These are phyloP conservation scores for Saccostrea glomerata DNA, from an alignment of 1,140 invertebrate genomes.

Conservation along the genomic window DNA sequence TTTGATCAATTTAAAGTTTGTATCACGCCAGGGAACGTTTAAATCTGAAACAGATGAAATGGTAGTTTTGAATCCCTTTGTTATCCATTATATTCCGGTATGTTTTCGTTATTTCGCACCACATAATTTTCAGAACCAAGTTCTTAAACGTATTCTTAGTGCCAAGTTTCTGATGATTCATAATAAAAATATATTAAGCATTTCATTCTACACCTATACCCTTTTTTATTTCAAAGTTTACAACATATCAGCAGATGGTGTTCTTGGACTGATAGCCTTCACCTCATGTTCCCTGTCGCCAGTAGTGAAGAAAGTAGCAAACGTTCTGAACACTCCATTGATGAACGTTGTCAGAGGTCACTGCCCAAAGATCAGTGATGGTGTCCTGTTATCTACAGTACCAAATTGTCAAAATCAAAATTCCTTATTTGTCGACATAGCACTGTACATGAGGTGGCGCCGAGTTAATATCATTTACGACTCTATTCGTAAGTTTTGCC, in stretches of 20 bases:
- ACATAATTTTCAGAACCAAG: too few relatives aligned
- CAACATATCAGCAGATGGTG: not conserved
- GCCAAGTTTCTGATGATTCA: too few relatives aligned
- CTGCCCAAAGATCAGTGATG: not conserved
- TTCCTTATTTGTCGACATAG: not conserved
- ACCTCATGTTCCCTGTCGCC: not conserved
- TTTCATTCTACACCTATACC: too few relatives aligned
- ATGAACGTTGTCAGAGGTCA: not conserved
- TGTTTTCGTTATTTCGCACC: too few relatives aligned
- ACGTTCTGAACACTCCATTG: not conserved
- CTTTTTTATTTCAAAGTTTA: not conserved
- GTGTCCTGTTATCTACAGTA: not conserved
- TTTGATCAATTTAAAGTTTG: too few relatives aligned
- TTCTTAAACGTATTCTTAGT: too few relatives aligned
- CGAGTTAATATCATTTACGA: not conserved
- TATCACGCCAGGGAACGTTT: too few relatives aligned
- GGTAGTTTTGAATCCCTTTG: too few relatives aligned
- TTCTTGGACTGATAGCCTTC: not conserved
- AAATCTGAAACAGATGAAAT: too few relatives aligned
- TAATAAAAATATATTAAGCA: too few relatives aligned
- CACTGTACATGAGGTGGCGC: not conserved
- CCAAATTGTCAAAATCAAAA: conserved; percentile 5
- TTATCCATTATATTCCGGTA: too few relatives aligned
- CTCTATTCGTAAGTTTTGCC: not conserved
- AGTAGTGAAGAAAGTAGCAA: not conserved